Conservation (phyloP, 2,113 vertebrate species). For the Phycodurus eques region DNA sequence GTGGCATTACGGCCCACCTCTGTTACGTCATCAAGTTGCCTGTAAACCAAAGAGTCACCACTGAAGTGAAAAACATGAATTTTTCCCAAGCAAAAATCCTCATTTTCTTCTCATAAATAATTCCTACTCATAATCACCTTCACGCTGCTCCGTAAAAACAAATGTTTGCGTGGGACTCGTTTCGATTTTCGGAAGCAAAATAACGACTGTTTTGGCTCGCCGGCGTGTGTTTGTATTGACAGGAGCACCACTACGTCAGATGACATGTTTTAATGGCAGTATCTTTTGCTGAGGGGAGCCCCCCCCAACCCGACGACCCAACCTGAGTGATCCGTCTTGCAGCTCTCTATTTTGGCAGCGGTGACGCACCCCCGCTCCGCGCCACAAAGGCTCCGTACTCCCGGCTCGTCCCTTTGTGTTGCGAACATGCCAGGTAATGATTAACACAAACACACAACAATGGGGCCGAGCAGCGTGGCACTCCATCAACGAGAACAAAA, state of each 20-base stretch:
- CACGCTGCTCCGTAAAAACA: too few relatives aligned
- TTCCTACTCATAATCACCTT: too few relatives aligned
- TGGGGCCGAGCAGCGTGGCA: slow-evolving; percentile 12
- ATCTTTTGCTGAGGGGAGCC: slow-evolving; percentile 21
- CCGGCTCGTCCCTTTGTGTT: slow-evolving; percentile 60
- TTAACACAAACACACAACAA: slow-evolving; percentile 75
- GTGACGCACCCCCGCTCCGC: slow-evolving; percentile 27
- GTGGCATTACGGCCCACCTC: too few relatives aligned
- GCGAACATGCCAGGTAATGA: slow-evolving; percentile 69
- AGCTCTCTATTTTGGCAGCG: slow-evolving; percentile 66
- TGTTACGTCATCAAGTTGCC: too few relatives aligned
- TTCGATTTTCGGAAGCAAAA: background rate
- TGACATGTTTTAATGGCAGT: slow-evolving; percentile 28
- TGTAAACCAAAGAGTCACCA: too few relatives aligned
- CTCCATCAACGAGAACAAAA: background rate
- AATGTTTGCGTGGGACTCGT: background rate
- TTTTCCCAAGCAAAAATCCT: too few relatives aligned
- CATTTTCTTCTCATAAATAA: too few relatives aligned
- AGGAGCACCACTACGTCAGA: slow-evolving; percentile 14
- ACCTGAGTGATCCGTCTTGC: slow-evolving; percentile 18
- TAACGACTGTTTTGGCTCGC: background rate
- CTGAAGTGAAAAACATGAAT: too few relatives aligned
- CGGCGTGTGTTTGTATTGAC: slow-evolving; percentile 14
- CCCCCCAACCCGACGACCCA: background rate
- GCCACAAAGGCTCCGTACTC: slow-evolving; percentile 67